Evolutionary conservation across 2,113 vertebrate species (phyloP), one percentile per base, ranked within the genome.

Genomic region (Corythoichthys intestinalis): DNA sequence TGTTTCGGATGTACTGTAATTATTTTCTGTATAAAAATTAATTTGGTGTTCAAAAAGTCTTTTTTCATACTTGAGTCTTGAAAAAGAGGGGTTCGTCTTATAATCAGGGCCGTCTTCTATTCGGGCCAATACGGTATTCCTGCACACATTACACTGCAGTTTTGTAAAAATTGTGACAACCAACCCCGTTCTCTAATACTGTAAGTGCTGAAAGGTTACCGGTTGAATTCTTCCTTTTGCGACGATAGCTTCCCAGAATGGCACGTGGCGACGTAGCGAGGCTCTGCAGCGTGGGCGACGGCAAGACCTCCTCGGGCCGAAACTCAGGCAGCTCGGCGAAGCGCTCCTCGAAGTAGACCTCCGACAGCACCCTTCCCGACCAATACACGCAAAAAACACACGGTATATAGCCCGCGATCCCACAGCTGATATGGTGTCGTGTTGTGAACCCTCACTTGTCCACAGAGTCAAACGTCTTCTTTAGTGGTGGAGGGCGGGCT

Each of bases 141-240:
- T 28, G 20, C 20, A 28, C 20, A 28, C 20, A 28, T 28, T 28
- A 28, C 20, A 28, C 20, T 28, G 20, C 20, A 28, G 20, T 28
- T 28, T 28, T 28, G 20, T 28, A 44, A 44, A 44, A 6, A 41
- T 41, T 4, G 41, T 4, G 41, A 44, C 41, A 44, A 44, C 9
- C 9, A 44, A 44, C 3, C 6, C 6, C 9, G 1, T 44, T 44
- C 41, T 7, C 41, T 44, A 8, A 44, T 44, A 44, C 9, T 7
- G 9, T 4, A 50, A 50, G 13, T 3, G 12, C 10, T 50, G 48
- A 50, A 50, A 15, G 6, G 10, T 1, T 10, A 97, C 95, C 95
- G 2, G 95, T 96, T 3, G 95, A 97, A 85, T 96, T 97, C 88
- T 95, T 95, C 85, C 95, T 92, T 82, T 96, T 97, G 85, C 94